Conservation (phyloP, 2,888 invertebrate species). For the Pseudanteris insignis region DNA sequence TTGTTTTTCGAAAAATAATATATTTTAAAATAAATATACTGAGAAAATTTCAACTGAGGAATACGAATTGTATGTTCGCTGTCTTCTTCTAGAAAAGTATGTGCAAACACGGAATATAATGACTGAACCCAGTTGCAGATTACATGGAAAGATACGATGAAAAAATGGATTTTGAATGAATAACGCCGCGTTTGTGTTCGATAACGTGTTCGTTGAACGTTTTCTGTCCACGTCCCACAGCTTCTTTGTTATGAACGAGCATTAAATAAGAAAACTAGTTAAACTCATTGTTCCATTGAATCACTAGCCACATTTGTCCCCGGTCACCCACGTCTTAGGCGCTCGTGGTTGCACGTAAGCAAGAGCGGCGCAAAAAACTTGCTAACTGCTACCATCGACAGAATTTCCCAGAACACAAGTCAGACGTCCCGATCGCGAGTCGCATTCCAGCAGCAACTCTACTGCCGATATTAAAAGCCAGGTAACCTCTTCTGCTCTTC, state of each 20-base stretch:
- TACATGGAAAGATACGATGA: too few species aligned
- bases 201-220: too few species aligned
- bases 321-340: conserved; percentile 21
- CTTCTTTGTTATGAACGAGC: background rate
- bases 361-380: conserved; percentile 18
- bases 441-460: conserved; percentile 41
- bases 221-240: too few species aligned
- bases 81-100: too few species aligned
- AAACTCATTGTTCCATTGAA: conserved; percentile 21
- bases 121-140: too few species aligned
- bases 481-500: conserved; percentile 1
- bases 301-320: conserved; percentile 10
- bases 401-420: conserved; percentile 40
- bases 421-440: conserved; percentile 41
- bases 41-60: too few species aligned
- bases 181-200: too few species aligned
- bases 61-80: too few species aligned
- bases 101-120: too few species aligned
- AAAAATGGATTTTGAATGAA: too few species aligned
- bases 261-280: conserved; percentile 2
- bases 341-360: conserved; percentile 20
- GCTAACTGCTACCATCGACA: conserved; percentile 40
- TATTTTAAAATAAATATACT: too few species aligned
- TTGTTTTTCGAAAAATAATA: too few species aligned
- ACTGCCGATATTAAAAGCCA: conserved; percentile 35